These are phyloP conservation scores for Iguana delicatissima DNA, from an alignment of 2,797 vertebrate genomes.

Conservation along the genomic window DNA sequence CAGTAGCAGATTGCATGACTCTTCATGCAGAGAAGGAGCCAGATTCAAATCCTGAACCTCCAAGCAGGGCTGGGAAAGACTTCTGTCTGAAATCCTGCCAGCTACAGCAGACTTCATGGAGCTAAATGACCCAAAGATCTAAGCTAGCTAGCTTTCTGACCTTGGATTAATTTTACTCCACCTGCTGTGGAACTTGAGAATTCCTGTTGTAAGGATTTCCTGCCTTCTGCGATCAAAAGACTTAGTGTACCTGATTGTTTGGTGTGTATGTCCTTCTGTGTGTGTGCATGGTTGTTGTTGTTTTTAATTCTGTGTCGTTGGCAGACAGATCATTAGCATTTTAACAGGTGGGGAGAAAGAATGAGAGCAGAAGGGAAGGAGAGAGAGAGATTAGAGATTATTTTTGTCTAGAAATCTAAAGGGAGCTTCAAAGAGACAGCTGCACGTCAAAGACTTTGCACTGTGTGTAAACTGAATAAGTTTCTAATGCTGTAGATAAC, in stretches of 20 bases:
- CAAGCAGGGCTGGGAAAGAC: too few relatives aligned
- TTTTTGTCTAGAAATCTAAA: slow-evolving; percentile 26
- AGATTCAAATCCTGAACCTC: too few relatives aligned
- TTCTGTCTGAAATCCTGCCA: too few relatives aligned
- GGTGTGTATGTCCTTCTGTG: background rate
- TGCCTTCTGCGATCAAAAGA: background rate
- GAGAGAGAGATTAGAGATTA: slow-evolving; percentile 4
- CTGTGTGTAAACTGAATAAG: slow-evolving; percentile 22
- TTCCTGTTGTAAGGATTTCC: background rate
- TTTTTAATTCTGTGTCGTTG: background rate
- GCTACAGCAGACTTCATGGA: too few relatives aligned
- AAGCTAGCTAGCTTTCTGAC: background rate
- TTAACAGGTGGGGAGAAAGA: background rate
- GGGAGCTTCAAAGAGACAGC: slow-evolving; percentile 39
- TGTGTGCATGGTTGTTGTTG: background rate
- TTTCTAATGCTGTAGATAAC: background rate
- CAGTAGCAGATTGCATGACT: too few relatives aligned
- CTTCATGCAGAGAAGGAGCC: too few relatives aligned
- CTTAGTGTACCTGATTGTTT: background rate
- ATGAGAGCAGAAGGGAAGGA: background rate
- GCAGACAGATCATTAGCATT: slow-evolving; percentile 13
- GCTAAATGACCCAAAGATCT: too few relatives aligned
- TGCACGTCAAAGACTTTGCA: background rate
- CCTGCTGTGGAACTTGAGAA: too few relatives aligned
- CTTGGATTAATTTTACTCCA: background rate